Evolutionary conservation across 1,140 invertebrate species (phyloP).

Genomic region (Ostrea edulis): DNA sequence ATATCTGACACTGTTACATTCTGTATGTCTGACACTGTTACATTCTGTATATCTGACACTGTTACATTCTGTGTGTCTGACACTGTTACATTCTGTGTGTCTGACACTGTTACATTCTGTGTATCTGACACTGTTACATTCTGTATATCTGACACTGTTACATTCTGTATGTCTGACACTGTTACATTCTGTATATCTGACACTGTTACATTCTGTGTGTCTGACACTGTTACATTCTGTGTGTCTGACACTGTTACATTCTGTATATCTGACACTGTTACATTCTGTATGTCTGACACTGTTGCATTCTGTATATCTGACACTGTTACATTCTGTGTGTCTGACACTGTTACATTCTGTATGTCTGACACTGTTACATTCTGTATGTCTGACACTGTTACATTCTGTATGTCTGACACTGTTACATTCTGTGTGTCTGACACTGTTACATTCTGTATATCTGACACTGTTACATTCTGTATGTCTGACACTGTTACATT

Average conservation of each 20-base stretch:
- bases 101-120: neutral
- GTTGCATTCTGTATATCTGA: slow-evolving; percentile 38
- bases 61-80: slow-evolving; percentile 39
- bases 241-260: slow-evolving; percentile 39
- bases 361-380: slow-evolving; percentile 39
- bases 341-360: neutral
- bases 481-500: slow-evolving; percentile 39
- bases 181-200: slow-evolving; percentile 39
- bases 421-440: slow-evolving; percentile 39
- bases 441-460: slow-evolving; percentile 43
- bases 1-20: slow-evolving; percentile 39
- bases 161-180: slow-evolving; percentile 44
- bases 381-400: slow-evolving; percentile 42
- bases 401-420: slow-evolving; percentile 44
- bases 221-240: neutral
- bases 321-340: slow-evolving; percentile 43
- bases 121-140: slow-evolving; percentile 39
- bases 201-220: slow-evolving; percentile 43
- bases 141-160: slow-evolving; percentile 42
- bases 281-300: slow-evolving; percentile 44
- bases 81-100: slow-evolving; percentile 43
- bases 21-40: slow-evolving; percentile 42
- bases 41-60: slow-evolving; percentile 44
- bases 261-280: slow-evolving; percentile 42
- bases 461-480: neutral